phyloP scores from a whole-genome alignment of 1,140 invertebrate species.

The Drosophila dunni region DNA sequence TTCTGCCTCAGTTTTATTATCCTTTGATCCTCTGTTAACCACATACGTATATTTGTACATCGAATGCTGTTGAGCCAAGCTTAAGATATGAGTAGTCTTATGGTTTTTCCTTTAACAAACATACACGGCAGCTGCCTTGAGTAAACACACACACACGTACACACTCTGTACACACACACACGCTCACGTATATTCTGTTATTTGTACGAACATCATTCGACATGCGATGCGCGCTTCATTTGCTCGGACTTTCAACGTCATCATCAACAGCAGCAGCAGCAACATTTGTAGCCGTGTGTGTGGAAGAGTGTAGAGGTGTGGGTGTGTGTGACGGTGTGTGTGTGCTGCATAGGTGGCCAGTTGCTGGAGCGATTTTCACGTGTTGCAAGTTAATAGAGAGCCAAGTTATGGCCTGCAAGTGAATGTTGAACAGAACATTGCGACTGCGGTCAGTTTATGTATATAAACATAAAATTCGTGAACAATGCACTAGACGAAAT shows the following conservation, averaged over 20 bases:
- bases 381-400: constrained; percentile 66
- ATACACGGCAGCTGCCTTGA: constrained; percentile 15
- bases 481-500: constrained; percentile 78
- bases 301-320: too few species aligned
- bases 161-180: neutral
- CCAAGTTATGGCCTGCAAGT: constrained; percentile 53
- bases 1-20: neutral
- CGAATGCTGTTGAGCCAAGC: constrained; percentile 15
- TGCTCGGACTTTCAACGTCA: constrained; percentile 59
- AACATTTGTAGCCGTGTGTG: neutral
- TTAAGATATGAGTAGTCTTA: constrained; percentile 21
- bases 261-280: constrained; percentile 45
- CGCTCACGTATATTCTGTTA: constrained; percentile 1
- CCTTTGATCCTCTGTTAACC: constrained; percentile 16
- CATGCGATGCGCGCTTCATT: constrained; percentile 60
- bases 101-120: constrained; percentile 20
- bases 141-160: neutral
- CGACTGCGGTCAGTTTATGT: constrained; percentile 53
- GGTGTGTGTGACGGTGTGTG: constrained; percentile 1
- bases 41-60: constrained; percentile 7
- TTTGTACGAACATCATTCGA: constrained; percentile 32
- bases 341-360: neutral
- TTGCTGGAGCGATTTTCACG: constrained; percentile 46
- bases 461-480: constrained; percentile 73
- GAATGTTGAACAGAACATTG: constrained; percentile 27